A percentile compares a stretch with the other conserved stretches of the same genome.
Evolutionary conservation across 2,797 vertebrate genomes (phyloP).

Genomic region (Malurus splendens): DNA sequence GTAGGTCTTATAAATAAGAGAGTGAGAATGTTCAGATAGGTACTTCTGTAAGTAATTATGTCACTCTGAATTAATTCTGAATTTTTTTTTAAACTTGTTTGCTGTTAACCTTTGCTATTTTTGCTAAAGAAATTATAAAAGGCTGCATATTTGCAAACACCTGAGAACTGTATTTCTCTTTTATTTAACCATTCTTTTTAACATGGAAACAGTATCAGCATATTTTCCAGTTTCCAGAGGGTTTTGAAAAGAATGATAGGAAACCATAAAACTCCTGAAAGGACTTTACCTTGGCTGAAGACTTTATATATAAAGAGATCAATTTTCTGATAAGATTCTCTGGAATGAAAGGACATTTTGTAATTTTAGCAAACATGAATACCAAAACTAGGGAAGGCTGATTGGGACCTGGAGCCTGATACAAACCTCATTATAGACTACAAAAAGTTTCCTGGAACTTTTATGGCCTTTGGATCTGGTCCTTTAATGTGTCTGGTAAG

Average conservation of each 20-base stretch:
- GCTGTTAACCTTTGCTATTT: conserved; percentile 47
- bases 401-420: conserved; percentile 1
- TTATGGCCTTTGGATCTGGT: conserved; percentile 9
- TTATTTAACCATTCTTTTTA: conserved; percentile 32
- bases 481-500: conserved; percentile 13
- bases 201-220: conserved; percentile 53
- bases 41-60: conserved; percentile 48
- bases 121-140: conserved; percentile 23
- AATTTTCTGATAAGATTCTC: conserved; percentile 76
- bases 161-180: conserved; percentile 29
- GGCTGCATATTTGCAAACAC: not conserved
- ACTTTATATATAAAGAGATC: conserved; percentile 66
- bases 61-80: not conserved
- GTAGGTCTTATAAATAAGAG: not conserved
- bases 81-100: not conserved
- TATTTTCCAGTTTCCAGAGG: conserved; percentile 61
- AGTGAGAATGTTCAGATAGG: not conserved
- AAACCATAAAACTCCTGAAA: conserved; percentile 50
- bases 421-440: conserved; percentile 39
- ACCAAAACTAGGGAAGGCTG: conserved; percentile 38
- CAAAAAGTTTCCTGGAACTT: conserved; percentile 15
- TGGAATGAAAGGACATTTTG: conserved; percentile 59
- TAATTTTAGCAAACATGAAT: conserved; percentile 69
- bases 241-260: conserved; percentile 54
- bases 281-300: conserved; percentile 56